Evolutionary conservation across 2,797 vertebrate species (phyloP).

Genomic region (Hydrolagus colliei): DNA sequence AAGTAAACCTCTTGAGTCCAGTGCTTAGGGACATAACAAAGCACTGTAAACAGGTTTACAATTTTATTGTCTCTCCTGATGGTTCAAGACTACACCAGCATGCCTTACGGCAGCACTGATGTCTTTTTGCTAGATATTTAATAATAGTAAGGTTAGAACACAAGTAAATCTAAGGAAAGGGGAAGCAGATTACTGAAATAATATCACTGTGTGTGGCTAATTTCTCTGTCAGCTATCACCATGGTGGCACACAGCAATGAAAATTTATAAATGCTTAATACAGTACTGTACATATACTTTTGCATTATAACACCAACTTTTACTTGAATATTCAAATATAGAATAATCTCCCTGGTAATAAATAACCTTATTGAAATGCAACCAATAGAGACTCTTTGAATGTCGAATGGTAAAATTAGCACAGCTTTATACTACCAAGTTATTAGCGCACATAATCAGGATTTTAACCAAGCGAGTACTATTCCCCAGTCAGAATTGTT

Average conservation of each 20-base stretch:
- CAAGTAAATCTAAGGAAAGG: too few relatives aligned
- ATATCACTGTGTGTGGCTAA: too few relatives aligned
- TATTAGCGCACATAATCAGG: not conserved
- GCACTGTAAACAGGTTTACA: too few relatives aligned
- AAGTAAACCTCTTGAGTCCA: too few relatives aligned
- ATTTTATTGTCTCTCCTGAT: too few relatives aligned
- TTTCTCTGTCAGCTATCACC: too few relatives aligned
- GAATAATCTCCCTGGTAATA: constrained; percentile 12
- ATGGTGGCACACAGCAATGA: not conserved
- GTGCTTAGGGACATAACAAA: too few relatives aligned
- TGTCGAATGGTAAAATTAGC: not conserved
- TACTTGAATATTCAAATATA: constrained; percentile 19
- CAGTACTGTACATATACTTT: not conserved
- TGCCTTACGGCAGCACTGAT: too few relatives aligned
- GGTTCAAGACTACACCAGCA: too few relatives aligned
- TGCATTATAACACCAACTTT: constrained; percentile 19
- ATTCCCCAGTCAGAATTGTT: not conserved
- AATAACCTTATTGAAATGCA: constrained; percentile 12
- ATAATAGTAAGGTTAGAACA: too few relatives aligned
- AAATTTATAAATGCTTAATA: not conserved
- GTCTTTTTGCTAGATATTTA: too few relatives aligned
- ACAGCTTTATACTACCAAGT: not conserved
- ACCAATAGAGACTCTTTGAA: not conserved
- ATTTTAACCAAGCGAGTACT: not conserved
- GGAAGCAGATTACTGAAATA: too few relatives aligned